Evolutionary conservation across 2,797 vertebrate genomes (phyloP).

Genomic region (Falco berigora): DNA sequence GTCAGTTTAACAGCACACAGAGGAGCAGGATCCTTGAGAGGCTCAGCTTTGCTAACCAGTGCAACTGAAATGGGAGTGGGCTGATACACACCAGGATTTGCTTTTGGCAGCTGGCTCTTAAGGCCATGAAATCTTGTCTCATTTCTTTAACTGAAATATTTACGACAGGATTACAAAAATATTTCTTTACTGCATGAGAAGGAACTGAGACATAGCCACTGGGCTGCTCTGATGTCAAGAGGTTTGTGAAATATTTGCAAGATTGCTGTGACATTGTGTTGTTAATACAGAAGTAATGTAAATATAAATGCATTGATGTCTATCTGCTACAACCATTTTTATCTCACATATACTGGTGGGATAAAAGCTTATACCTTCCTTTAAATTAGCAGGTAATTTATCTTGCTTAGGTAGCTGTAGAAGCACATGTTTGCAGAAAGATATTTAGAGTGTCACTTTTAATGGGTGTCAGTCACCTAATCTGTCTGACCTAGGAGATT

Average conservation of each 20-base stretch:
- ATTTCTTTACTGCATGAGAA: background rate
- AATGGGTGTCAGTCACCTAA: background rate
- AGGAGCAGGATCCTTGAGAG: background rate
- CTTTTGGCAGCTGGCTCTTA: background rate
- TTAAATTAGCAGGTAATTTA: background rate
- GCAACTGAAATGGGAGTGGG: background rate
- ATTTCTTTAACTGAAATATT: background rate
- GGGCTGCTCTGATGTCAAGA: background rate
- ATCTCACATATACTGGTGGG: background rate
- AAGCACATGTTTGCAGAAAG: background rate
- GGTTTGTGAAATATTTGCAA: background rate
- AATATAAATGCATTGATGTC: background rate
- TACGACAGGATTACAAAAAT: background rate
- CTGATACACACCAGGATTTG: background rate
- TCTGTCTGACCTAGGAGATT: background rate
- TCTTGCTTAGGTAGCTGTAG: background rate
- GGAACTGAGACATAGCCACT: background rate
- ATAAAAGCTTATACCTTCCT: background rate
- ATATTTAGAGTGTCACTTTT: background rate
- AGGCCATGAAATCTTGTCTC: background rate
- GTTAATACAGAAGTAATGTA: background rate
- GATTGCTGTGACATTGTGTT: background rate
- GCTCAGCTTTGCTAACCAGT: background rate
- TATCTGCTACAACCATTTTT: background rate
- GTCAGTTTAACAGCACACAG: background rate